Evolutionary conservation across 2,888 invertebrate genomes (phyloP).

Genomic region (Temnothorax rugatulus): DNA sequence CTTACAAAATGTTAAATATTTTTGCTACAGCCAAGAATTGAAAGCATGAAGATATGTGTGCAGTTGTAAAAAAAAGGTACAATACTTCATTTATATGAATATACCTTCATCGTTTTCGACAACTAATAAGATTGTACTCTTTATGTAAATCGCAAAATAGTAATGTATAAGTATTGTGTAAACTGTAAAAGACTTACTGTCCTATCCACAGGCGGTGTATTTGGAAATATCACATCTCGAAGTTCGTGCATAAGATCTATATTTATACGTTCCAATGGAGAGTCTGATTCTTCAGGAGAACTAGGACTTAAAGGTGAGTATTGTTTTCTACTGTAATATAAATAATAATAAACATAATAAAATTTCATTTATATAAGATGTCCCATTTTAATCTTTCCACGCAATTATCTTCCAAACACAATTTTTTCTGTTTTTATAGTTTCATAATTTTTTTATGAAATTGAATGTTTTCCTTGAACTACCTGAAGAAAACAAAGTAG

Average conservation of each 20-base stretch:
- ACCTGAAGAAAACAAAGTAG: background rate
- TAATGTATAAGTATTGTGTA: slow-evolving; percentile 4
- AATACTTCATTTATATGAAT: background rate
- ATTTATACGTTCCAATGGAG: slow-evolving; percentile 85
- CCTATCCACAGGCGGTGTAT: slow-evolving; percentile 89
- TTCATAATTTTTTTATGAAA: background rate
- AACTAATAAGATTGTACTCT: background rate
- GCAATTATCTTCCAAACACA: too few relatives aligned
- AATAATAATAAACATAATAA: background rate
- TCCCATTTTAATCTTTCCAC: too few relatives aligned
- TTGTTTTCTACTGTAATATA: slow-evolving; percentile 81
- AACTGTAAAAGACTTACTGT: slow-evolving; percentile 87
- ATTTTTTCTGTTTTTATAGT: background rate
- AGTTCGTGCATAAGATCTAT: slow-evolving; percentile 91
- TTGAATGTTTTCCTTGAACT: background rate
- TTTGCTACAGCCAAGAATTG: slow-evolving; percentile 8
- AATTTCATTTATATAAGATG: background rate
- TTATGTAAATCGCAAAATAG: background rate
- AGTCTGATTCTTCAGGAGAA: slow-evolving; percentile 87
- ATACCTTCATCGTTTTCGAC: background rate
- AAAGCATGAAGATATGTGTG: background rate
- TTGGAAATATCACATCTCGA: slow-evolving; percentile 88
- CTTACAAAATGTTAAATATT: background rate
- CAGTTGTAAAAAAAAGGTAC: slow-evolving; percentile 16
- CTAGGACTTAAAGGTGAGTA: slow-evolving; percentile 87